Evolutionary conservation across 2,888 invertebrate species (phyloP).

Genomic region (Trichogramma evanescens): DNA sequence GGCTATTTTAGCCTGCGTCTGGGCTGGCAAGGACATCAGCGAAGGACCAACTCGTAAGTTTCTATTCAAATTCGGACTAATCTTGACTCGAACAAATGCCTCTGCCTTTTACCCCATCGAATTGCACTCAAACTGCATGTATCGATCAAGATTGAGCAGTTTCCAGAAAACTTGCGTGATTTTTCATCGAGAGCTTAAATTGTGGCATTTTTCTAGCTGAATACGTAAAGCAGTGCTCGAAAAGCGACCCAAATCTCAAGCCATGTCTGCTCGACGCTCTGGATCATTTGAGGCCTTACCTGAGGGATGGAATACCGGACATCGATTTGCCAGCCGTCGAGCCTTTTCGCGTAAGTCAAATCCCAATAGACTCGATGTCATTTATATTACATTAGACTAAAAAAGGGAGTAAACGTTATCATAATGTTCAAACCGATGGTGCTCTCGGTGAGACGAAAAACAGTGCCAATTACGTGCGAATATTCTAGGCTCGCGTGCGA

Average conservation of each 20-base stretch:
- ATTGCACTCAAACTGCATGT: no score
- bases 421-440: no score
- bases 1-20: neutral
- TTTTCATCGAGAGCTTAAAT: no score
- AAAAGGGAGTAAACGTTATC: no score
- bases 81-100: no score
- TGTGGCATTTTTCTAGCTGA: slow-evolving; percentile 30
- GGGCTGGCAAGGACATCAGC: slow-evolving; percentile 5
- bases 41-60: slow-evolving; percentile 24
- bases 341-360: slow-evolving; percentile 46
- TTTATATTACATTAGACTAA: no score
- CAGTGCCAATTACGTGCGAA: no score
- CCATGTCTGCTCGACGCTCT: slow-evolving; percentile 45
- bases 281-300: slow-evolving; percentile 47
- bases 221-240: slow-evolving; percentile 63
- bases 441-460: no score
- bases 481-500: no score
- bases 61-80: neutral
- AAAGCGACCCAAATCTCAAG: slow-evolving; percentile 48
- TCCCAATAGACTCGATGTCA: no score
- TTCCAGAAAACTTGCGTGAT: neutral
- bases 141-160: neutral
- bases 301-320: slow-evolving; percentile 50
- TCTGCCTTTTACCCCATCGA: no score
- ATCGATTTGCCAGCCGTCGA: slow-evolving; percentile 52